These are phyloP conservation scores for Rallus crepitans DNA, from an alignment of 2,797 vertebrate genomes.

Conservation along the genomic window DNA sequence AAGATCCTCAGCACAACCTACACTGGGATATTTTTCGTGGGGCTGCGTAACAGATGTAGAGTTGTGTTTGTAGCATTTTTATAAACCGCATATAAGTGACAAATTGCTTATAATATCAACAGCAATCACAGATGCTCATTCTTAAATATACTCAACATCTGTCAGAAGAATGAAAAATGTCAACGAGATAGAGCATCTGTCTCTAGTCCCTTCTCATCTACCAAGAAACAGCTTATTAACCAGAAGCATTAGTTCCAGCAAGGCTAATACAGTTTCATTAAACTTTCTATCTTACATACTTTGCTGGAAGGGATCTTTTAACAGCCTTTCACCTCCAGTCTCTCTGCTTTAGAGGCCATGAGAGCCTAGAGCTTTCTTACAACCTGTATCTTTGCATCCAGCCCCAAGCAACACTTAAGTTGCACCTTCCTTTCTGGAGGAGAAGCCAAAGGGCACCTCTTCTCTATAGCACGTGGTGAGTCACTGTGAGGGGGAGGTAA, in stretches of 20 bases:
- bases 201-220: not conserved
- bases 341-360: not conserved
- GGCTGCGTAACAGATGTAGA: conserved; percentile 13
- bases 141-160: conserved; percentile 38
- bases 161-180: conserved; percentile 18
- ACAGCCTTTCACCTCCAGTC: not conserved
- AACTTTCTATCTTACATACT: not conserved
- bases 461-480: not conserved
- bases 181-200: conserved; percentile 31
- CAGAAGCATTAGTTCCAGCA: not conserved
- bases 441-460: not conserved
- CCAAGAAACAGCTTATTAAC: not conserved
- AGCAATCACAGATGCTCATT: conserved; percentile 27
- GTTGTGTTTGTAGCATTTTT: conserved; percentile 2
- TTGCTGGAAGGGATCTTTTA: not conserved
- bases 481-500: not conserved
- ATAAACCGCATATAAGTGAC: conserved; percentile 26
- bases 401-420: not conserved
- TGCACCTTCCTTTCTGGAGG: not conserved
- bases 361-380: not conserved
- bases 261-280: not conserved
- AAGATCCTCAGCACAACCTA: not conserved
- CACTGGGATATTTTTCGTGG: not conserved
- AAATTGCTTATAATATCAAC: conserved; percentile 53
- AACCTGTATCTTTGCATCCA: not conserved